Evolutionary conservation across 2,797 vertebrate genomes (phyloP).

Genomic region (Ctenochaetus hawaiiensis): DNA sequence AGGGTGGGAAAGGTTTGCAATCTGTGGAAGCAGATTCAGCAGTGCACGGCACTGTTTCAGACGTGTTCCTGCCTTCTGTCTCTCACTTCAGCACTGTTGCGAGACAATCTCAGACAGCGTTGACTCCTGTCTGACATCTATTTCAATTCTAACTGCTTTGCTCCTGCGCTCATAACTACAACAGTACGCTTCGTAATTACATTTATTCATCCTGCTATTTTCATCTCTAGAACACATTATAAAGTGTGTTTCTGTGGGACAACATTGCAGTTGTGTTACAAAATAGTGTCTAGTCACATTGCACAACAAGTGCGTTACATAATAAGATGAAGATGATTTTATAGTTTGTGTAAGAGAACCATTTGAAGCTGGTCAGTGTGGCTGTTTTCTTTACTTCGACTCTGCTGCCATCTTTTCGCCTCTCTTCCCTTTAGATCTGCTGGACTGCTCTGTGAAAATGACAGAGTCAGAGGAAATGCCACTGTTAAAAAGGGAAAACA

Average conservation of each 20-base stretch:
- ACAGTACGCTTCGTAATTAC: background rate
- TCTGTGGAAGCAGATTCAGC: constrained; percentile 61
- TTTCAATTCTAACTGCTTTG: constrained; percentile 8
- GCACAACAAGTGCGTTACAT: constrained; percentile 20
- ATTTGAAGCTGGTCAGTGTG: constrained; percentile 39
- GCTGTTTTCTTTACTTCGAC: constrained; percentile 24
- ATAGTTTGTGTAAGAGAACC: constrained; percentile 19
- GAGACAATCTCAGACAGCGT: constrained; percentile 30
- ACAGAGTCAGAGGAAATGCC: constrained; percentile 80
- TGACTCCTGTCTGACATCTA: constrained; percentile 28
- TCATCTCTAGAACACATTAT: constrained; percentile 1
- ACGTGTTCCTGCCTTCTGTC: constrained; percentile 49
- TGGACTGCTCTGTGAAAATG: constrained; percentile 67
- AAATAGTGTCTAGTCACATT: constrained; percentile 29
- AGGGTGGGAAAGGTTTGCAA: constrained; percentile 65
- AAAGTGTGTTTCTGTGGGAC: background rate
- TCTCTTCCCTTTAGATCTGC: constrained; percentile 66
- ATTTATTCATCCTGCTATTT: constrained; percentile 14
- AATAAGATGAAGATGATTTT: constrained; percentile 43
- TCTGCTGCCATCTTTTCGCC: constrained; percentile 14
- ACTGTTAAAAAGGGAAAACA: constrained; percentile 81
- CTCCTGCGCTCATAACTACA: background rate
- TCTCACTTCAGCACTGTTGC: constrained; percentile 41
- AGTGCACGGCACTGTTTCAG: constrained; percentile 44
- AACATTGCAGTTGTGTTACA: constrained; percentile 24